Percentiles rank a stretch among this genome's conserved stretches.
Evolutionary conservation across 1,140 invertebrate species (phyloP).

Genomic region (Maconellicoccus hirsutus): DNA sequence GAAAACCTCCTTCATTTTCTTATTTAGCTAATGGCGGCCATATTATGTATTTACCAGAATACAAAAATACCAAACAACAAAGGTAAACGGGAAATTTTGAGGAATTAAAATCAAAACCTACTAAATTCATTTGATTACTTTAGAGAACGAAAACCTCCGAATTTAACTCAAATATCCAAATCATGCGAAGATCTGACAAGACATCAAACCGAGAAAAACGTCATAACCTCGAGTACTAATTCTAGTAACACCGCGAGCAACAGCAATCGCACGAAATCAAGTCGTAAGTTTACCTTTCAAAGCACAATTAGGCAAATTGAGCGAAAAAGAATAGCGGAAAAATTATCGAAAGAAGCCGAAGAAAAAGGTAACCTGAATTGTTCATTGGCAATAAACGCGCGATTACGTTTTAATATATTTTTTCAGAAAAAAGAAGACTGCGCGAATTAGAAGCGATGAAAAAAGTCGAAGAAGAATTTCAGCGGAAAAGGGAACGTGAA

Average conservation of each 20-base stretch:
- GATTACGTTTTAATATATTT: not conserved
- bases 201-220: constrained; percentile 37
- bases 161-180: constrained; percentile 28
- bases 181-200: constrained; percentile 31
- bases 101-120: too few relatives aligned
- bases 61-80: constrained; percentile 29
- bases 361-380: constrained; percentile 38
- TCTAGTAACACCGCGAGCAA: not conserved
- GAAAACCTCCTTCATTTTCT: constrained; percentile 40
- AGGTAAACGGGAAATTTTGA: too few relatives aligned
- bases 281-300: constrained; percentile 60
- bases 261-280: constrained; percentile 15
- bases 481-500: constrained; percentile 56
- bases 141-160: constrained; percentile 13
- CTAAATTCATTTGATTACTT: not conserved
- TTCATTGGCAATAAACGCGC: too few relatives aligned
- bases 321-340: constrained; percentile 55
- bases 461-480: constrained; percentile 60
- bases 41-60: constrained; percentile 67
- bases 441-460: constrained; percentile 65
- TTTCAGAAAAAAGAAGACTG: constrained; percentile 50
- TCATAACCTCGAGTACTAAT: not conserved
- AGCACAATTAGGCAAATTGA: constrained; percentile 67
- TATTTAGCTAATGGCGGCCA: constrained; percentile 46
- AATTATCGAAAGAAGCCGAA: constrained; percentile 58